These are phyloP conservation scores for Heliconius charithonia DNA, from an alignment of 2,888 invertebrate genomes.

Conservation along the genomic window DNA sequence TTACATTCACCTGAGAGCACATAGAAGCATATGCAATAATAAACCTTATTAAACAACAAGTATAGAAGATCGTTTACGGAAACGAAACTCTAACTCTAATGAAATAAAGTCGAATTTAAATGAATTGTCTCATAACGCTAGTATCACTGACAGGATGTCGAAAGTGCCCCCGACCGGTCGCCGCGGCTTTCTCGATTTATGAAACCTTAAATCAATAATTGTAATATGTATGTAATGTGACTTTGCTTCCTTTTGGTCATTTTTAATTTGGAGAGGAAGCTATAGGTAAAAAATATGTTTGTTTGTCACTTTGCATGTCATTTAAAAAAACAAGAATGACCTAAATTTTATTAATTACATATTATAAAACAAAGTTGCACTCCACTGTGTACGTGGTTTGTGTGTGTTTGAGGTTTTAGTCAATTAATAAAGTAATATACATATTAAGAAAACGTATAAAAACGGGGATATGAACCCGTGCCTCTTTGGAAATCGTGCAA, in stretches of 20 bases:
- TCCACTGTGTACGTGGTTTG: no score
- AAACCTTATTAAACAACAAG: neutral
- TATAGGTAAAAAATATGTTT: neutral
- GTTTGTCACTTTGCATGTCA: no score
- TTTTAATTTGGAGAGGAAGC: neutral
- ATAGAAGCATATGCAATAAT: neutral
- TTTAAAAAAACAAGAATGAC: no score
- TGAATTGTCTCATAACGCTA: neutral
- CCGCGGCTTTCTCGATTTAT: constrained; percentile 41
- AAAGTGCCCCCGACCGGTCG: constrained; percentile 41
- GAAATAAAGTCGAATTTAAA: constrained; percentile 12
- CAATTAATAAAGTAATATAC: no score
- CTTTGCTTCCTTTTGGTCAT: neutral
- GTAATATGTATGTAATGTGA: neutral
- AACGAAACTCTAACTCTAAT: neutral
- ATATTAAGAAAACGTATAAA: no score
- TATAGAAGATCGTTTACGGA: neutral
- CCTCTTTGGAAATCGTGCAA: no score
- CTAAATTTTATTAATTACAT: no score
- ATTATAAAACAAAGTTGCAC: no score
- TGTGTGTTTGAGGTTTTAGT: no score
- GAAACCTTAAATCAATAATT: constrained; percentile 29
- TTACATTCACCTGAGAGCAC: constrained; percentile 5
- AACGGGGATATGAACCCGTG: no score
- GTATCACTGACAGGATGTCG: constrained; percentile 35